phyloP scores from a whole-genome alignment of 1,140 invertebrate species.

The Lamellibrachia luymesi region DNA sequence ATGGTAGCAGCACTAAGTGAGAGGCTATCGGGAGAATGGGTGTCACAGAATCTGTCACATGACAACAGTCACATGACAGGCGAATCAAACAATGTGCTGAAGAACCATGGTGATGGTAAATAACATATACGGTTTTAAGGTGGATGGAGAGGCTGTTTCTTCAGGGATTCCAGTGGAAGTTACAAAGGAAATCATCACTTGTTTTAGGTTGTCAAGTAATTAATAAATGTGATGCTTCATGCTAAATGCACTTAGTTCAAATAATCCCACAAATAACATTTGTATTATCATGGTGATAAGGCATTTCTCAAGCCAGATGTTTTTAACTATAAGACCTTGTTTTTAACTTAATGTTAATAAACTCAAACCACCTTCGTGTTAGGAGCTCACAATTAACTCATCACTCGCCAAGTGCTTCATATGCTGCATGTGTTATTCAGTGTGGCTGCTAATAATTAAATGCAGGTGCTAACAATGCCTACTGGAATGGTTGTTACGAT shows the following conservation, averaged over 20 bases:
- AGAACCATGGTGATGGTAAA: not conserved
- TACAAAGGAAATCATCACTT: too few relatives aligned
- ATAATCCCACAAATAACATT: not conserved
- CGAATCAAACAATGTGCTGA: not conserved
- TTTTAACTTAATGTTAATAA: not conserved
- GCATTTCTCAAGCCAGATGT: not conserved
- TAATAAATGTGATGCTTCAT: not conserved
- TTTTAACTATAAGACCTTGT: not conserved
- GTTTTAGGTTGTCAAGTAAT: too few relatives aligned
- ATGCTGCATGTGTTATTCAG: not conserved
- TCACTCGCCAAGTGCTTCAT: not conserved
- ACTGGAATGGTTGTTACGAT: not conserved
- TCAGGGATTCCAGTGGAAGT: not conserved
- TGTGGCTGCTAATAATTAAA: not conserved
- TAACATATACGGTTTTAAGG: not conserved
- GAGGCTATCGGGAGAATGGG: not conserved
- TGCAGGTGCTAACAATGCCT: not conserved
- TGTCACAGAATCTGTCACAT: not conserved
- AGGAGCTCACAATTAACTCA: not conserved
- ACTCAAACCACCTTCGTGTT: not conserved
- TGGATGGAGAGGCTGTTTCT: not conserved
- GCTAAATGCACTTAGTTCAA: not conserved
- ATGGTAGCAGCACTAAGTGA: not conserved
- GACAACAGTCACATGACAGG: not conserved
- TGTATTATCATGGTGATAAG: not conserved